These are phyloP conservation scores for Crioceris asparagi DNA, from an alignment of 2,888 invertebrate genomes.

Conservation along the genomic window DNA sequence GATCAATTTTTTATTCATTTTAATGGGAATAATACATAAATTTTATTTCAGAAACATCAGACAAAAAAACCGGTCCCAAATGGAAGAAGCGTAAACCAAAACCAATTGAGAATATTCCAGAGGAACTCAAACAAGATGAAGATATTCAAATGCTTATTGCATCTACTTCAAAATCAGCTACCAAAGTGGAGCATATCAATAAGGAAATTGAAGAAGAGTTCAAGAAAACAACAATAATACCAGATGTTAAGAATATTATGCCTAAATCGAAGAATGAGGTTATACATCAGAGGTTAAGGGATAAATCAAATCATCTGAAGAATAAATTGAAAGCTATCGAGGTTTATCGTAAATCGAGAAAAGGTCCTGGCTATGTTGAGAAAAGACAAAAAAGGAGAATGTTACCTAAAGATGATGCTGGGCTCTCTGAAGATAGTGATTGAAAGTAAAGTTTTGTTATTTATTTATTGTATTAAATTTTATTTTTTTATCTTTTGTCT, in stretches of 20 bases:
- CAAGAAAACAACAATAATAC: constrained; percentile 8
- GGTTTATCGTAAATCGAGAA: constrained; percentile 54
- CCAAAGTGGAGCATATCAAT: constrained; percentile 28
- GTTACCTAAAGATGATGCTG: constrained; percentile 49
- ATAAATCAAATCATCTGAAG: constrained; percentile 50
- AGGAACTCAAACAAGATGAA: constrained; percentile 23
- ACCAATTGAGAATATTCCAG: constrained; percentile 10
- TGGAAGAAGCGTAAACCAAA: constrained; percentile 1
- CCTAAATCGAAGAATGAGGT: constrained; percentile 41
- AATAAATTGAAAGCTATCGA: constrained; percentile 68
- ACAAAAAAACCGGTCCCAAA: constrained; percentile 2
- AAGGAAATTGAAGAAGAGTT: constrained; percentile 21
- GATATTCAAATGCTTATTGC: constrained; percentile 26
- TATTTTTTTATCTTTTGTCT: too few relatives aligned
- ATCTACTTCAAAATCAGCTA: constrained; percentile 23
- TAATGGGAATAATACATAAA: constrained; percentile 11
- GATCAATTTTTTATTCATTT: too few relatives aligned
- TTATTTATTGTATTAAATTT: background rate
- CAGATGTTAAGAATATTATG: background rate
- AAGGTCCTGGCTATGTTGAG: constrained; percentile 45
- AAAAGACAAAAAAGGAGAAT: constrained; percentile 37
- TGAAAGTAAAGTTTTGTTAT: constrained; percentile 5
- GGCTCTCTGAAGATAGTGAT: constrained; percentile 47
- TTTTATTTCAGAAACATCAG: too few relatives aligned
- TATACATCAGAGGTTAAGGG: constrained; percentile 65